phyloP scores from a whole-genome alignment of 1,140 invertebrate genomes.

The Bacillus rossius region DNA sequence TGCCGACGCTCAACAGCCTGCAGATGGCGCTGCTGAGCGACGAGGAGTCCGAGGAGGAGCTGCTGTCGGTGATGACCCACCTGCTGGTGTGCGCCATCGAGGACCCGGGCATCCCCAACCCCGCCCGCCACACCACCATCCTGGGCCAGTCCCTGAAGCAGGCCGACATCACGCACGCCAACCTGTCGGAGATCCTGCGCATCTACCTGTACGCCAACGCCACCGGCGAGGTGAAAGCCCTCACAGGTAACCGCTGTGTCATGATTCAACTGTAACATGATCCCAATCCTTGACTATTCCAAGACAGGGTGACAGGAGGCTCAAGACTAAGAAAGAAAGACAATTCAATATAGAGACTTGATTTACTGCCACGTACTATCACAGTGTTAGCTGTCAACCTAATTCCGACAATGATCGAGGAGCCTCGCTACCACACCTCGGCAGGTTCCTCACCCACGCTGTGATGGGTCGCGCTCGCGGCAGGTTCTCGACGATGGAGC shows the following conservation, averaged over 20 bases:
- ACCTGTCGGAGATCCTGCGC: conserved; percentile 86
- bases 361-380: no score
- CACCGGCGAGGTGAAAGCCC: conserved; percentile 75
- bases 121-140: conserved; percentile 76
- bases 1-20: conserved; percentile 79
- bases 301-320: no score
- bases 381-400: no score
- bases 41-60: conserved; percentile 80
- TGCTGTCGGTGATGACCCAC: conserved; percentile 84
- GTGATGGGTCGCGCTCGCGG: no score
- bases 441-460: no score
- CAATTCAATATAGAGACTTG: no score
- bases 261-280: no score
- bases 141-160: conserved; percentile 87
- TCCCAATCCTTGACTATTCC: no score
- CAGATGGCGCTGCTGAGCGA: conserved; percentile 80
- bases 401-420: no score
- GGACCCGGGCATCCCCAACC: conserved; percentile 90
- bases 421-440: no score
- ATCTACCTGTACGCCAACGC: conserved; percentile 85
- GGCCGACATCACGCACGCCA: conserved; percentile 85
- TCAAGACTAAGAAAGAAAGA: no score
- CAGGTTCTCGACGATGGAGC: no score
- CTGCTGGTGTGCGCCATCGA: conserved; percentile 87
- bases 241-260: conserved; percentile 50